Evolutionary conservation across 2,888 invertebrate genomes (phyloP).

Genomic region (Deilephila elpenor): DNA sequence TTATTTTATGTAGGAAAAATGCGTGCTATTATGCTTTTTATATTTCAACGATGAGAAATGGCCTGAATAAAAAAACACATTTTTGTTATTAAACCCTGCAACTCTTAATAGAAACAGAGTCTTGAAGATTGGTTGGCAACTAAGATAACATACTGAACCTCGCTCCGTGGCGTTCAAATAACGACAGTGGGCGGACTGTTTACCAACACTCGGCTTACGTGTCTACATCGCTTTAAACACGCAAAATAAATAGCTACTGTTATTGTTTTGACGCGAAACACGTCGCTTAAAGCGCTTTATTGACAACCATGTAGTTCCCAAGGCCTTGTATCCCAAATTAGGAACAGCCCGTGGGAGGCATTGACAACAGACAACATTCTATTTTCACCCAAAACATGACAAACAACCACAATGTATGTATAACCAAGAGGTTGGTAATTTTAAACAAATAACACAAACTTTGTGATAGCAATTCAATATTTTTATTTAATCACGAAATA

Average conservation of each 20-base stretch:
- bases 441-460: no score
- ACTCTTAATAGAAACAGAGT: neutral
- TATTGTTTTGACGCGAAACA: conserved; percentile 43
- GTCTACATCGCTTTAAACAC: conserved; percentile 31
- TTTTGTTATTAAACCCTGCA: neutral
- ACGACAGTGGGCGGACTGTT: conserved; percentile 56
- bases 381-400: neutral
- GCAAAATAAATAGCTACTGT: conserved; percentile 37
- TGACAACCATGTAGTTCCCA: conserved; percentile 14
- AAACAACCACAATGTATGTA: neutral
- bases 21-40: no score
- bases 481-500: no score
- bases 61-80: no score
- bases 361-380: neutral
- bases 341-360: neutral
- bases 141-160: neutral
- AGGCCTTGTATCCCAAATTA: neutral
- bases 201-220: conserved; percentile 53
- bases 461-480: no score
- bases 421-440: no score
- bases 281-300: neutral
- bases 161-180: neutral
- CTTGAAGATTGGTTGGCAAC: neutral
- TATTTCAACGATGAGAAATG: no score
- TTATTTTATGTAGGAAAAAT: no score